Evolutionary conservation across 2,888 invertebrate species (phyloP).

Genomic region (Eupeodes luniger): DNA sequence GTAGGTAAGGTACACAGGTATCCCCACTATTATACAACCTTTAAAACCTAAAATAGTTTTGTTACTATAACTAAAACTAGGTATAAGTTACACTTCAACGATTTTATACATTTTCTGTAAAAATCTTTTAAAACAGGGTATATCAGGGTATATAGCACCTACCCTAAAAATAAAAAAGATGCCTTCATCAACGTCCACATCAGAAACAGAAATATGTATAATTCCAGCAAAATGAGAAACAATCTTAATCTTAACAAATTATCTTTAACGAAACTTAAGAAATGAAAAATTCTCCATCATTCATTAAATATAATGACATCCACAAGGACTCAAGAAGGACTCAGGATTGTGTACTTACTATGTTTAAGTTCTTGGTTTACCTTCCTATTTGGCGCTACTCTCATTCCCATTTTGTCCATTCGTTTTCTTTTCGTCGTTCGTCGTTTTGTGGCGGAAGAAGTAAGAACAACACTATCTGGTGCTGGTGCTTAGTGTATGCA

Average conservation of each 20-base stretch:
- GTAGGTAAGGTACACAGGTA: too few species aligned
- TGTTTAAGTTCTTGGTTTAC: conserved; percentile 13
- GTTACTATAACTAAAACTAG: neutral
- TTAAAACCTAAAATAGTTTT: neutral
- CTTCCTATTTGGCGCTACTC: neutral
- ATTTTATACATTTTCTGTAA: neutral
- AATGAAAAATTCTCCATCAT: conserved; percentile 31
- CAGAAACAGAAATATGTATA: conserved; percentile 12
- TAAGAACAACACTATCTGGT: conserved; percentile 19
- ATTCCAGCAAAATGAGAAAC: conserved; percentile 28
- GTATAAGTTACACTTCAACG: neutral
- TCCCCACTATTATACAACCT: too few species aligned
- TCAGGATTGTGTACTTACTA: neutral
- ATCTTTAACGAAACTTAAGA: conserved; percentile 6
- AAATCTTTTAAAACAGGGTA: conserved; percentile 4
- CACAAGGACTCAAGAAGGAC: conserved; percentile 41
- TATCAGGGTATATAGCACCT: too few species aligned
- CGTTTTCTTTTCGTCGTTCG: neutral
- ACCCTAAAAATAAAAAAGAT: neutral
- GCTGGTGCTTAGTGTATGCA: conserved; percentile 58
- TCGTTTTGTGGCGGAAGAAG: conserved; percentile 1
- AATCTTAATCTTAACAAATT: conserved; percentile 35
- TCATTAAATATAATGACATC: conserved; percentile 63
- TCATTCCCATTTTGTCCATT: too few species aligned
- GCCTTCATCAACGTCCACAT: conserved; percentile 2